Percentiles rank a stretch among this genome's conserved stretches.
phyloP scores from a whole-genome alignment of 2,888 invertebrate genomes.

The Ormyrus labotus region DNA sequence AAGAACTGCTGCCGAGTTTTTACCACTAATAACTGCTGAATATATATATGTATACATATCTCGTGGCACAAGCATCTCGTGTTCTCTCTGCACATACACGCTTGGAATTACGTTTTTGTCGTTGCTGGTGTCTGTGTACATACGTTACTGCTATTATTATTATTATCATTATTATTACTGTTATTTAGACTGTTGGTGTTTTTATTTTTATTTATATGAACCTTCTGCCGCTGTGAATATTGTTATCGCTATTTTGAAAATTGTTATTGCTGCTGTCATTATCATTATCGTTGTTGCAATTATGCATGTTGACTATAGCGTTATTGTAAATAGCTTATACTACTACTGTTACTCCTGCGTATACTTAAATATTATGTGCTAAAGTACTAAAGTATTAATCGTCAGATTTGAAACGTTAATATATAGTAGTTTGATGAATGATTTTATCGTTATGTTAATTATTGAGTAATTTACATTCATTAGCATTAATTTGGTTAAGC shows the following conservation, averaged over 20 bases:
- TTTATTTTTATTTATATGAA: constrained; percentile 17
- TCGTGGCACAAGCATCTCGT: constrained; percentile 59
- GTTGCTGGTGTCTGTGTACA: constrained; percentile 1
- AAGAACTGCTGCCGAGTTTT: constrained; percentile 1
- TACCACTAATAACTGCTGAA: constrained; percentile 17
- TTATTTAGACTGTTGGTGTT: background rate
- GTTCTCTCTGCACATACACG: constrained; percentile 69
- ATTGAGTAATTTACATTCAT: constrained; percentile 12
- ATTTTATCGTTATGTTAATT: constrained; percentile 14
- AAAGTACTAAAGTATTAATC: background rate
- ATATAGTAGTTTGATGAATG: constrained; percentile 30
- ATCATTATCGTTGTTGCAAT: constrained; percentile 9
- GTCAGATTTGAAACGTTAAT: constrained; percentile 3
- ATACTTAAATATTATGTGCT: background rate
- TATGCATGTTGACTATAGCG: background rate
- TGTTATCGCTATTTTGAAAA: constrained; percentile 16
- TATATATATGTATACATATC: constrained; percentile 15
- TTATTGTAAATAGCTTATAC: constrained; percentile 25
- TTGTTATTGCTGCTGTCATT: background rate
- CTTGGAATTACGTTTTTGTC: constrained; percentile 70
- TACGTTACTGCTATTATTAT: background rate
- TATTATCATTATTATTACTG: background rate
- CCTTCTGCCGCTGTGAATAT: constrained; percentile 4
- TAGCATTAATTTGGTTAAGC: constrained; percentile 15
- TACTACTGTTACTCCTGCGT: too few species aligned